phyloP scores from a whole-genome alignment of 1,140 invertebrate genomes.

The Cydia strobilella region DNA sequence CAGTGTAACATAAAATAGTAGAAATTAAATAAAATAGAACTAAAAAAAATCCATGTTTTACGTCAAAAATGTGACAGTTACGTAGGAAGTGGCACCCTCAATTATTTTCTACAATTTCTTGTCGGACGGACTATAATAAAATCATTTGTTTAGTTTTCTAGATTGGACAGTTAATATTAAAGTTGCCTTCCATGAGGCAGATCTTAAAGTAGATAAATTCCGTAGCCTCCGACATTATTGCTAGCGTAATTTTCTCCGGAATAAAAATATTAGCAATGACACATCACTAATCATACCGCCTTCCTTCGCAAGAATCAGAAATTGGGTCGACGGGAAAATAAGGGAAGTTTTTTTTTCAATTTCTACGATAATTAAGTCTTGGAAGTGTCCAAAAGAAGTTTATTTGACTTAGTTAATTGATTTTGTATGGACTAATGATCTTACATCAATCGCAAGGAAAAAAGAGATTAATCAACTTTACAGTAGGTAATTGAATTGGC shows the following conservation, averaged over 20 bases:
- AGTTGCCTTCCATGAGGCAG: no score
- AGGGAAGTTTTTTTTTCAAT: conserved; percentile 5
- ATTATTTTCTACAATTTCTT: no score
- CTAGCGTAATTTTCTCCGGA: neutral
- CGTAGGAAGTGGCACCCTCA: no score
- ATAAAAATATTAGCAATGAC: neutral
- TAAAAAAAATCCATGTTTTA: no score
- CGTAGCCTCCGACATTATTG: neutral
- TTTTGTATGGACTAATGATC: neutral
- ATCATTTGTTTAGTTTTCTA: no score
- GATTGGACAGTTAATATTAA: no score
- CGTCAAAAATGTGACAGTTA: no score
- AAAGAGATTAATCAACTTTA: neutral
- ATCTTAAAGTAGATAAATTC: no score
- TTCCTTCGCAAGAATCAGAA: neutral
- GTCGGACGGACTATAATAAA: no score
- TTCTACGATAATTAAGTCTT: conserved; percentile 16
- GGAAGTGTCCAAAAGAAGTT: neutral
- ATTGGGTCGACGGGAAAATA: conserved; percentile 9
- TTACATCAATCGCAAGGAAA: neutral
- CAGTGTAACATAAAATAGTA: no score
- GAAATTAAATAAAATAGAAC: no score
- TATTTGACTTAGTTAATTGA: neutral
- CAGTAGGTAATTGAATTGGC: neutral
- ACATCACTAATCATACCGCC: conserved; percentile 15